phyloP scores from a whole-genome alignment of 2,888 invertebrate species.

The Drosophila stalkeri region DNA sequence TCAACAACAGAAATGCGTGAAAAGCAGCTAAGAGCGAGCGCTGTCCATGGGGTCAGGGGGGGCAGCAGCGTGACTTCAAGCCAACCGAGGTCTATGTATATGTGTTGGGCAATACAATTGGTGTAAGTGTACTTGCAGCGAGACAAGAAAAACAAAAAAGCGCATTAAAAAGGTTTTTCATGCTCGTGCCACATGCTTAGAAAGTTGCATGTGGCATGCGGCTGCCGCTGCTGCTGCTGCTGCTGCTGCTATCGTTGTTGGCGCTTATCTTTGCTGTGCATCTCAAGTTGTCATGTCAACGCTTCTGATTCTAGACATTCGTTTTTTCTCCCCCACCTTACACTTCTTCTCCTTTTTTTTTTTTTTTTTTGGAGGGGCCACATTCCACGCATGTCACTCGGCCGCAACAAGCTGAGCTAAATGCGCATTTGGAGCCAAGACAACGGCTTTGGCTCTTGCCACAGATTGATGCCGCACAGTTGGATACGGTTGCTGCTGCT shows the following conservation, averaged over 20 bases:
- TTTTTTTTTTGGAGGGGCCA: conserved; percentile 15
- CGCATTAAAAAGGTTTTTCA: conserved; percentile 75
- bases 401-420: conserved; percentile 34
- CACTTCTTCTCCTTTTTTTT: too few relatives aligned
- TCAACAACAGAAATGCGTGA: conserved; percentile 80
- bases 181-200: conserved; percentile 77
- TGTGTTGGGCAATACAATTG: conserved; percentile 43
- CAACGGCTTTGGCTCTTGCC: conserved; percentile 41
- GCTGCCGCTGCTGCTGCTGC: conserved; percentile 26
- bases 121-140: conserved; percentile 42
- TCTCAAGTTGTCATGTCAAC: conserved; percentile 84
- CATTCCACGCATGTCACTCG: conserved; percentile 58
- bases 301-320: conserved; percentile 78
- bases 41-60: conserved; percentile 31
- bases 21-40: conserved; percentile 64
- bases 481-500: conserved; percentile 55
- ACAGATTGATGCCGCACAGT: conserved; percentile 81
- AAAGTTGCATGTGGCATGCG: conserved; percentile 58
- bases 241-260: conserved; percentile 29
- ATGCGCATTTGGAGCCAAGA: conserved; percentile 52
- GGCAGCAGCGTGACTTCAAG: conserved; percentile 59
- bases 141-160: conserved; percentile 26
- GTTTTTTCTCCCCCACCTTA: conserved; percentile 5
- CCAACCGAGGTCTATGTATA: background rate
- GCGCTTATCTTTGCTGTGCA: conserved; percentile 69